A percentile compares a stretch with the other conserved stretches of the same genome.
Evolutionary conservation across 2,888 invertebrate species (phyloP).

Genomic region (Ernsta delagoae): DNA sequence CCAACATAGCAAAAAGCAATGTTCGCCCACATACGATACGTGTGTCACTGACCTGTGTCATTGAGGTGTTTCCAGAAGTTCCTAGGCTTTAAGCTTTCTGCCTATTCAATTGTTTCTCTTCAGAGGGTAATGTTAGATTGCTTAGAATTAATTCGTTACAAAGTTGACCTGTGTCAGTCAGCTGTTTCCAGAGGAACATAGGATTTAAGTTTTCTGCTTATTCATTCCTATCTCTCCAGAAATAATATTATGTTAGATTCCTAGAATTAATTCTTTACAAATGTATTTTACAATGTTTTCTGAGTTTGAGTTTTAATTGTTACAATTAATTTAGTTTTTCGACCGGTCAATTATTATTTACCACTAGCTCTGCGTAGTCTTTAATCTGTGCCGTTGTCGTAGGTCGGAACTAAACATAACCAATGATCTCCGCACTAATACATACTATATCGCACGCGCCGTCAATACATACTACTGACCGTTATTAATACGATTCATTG

Average conservation of each 20-base stretch:
- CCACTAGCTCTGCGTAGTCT: neutral
- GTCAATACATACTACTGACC: neutral
- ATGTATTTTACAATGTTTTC: no score
- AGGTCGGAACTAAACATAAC: neutral
- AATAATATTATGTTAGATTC: no score
- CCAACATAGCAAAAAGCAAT: slow-evolving; percentile 32
- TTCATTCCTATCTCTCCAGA: no score
- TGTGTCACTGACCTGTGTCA: slow-evolving; percentile 64
- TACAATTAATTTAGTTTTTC: no score
- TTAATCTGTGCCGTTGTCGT: neutral
- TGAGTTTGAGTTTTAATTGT: no score
- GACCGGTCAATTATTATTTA: neutral
- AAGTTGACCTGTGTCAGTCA: no score
- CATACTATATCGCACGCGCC: neutral
- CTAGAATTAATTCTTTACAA: no score
- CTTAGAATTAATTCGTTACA: no score
- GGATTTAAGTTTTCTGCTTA: no score
- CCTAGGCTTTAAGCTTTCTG: neutral
- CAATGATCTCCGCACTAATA: neutral
- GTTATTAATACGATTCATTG: neutral
- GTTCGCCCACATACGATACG: slow-evolving; percentile 50
- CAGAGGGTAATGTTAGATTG: no score
- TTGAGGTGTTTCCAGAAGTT: slow-evolving; percentile 33
- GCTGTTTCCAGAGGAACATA: no score
- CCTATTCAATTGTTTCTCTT: neutral